Percentiles rank a stretch among this genome's conserved stretches.
phyloP scores from a whole-genome alignment of 1,140 invertebrate genomes.

The Vanessa atalanta region DNA sequence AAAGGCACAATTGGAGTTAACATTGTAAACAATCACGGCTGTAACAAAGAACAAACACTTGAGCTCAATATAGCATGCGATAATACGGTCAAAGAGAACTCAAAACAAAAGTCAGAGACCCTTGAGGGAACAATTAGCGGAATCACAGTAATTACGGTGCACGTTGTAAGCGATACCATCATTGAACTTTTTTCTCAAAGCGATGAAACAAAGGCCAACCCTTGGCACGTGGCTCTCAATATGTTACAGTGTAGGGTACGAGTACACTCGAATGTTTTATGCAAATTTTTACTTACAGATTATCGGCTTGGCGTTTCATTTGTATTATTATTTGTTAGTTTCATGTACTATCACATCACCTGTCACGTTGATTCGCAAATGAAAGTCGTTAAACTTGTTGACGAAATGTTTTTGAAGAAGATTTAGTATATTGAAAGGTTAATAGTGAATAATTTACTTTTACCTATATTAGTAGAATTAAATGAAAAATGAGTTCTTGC shows the following conservation, averaged over 20 bases:
- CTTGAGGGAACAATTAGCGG: conserved; percentile 68
- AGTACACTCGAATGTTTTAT: conserved; percentile 1
- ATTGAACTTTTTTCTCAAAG: conserved; percentile 55
- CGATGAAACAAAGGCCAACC: conserved; percentile 63
- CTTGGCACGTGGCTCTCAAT: conserved; percentile 66
- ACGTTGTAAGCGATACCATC: conserved; percentile 75
- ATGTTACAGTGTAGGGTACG: conserved; percentile 42
- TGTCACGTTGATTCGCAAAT: too few relatives aligned
- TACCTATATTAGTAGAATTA: too few relatives aligned
- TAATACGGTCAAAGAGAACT: conserved; percentile 72
- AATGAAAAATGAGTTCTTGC: too few relatives aligned
- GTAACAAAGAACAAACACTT: conserved; percentile 52
- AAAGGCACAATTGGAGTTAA: conserved; percentile 4
- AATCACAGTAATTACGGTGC: conserved; percentile 69
- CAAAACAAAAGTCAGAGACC: conserved; percentile 64
- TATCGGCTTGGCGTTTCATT: not conserved
- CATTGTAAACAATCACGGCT: conserved; percentile 21
- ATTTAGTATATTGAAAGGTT: too few relatives aligned
- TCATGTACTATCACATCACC: not conserved
- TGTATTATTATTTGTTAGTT: not conserved
- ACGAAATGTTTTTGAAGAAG: too few relatives aligned
- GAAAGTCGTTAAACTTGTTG: too few relatives aligned
- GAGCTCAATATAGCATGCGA: conserved; percentile 69
- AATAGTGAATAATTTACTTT: too few relatives aligned
- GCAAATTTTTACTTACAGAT: conserved; percentile 7